Evolutionary conservation across 1,140 invertebrate genomes (phyloP).

Genomic region (Colletes gigas): DNA sequence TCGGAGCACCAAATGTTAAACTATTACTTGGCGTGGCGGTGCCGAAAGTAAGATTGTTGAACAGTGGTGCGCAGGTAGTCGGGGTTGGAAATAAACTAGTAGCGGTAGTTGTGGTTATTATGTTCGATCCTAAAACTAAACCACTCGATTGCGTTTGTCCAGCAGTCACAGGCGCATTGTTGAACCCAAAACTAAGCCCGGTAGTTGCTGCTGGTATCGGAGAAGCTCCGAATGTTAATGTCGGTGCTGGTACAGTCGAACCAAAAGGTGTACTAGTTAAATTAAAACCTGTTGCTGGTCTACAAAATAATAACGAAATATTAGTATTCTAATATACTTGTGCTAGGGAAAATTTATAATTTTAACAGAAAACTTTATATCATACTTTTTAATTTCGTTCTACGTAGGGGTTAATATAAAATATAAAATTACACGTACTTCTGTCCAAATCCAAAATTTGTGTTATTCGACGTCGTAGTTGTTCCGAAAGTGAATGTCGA

Average conservation of each 20-base stretch:
- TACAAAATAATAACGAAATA: slow-evolving; percentile 21
- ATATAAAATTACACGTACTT: slow-evolving; percentile 52
- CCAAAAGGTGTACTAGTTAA: slow-evolving; percentile 62
- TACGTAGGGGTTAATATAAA: neutral
- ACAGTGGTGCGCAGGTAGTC: slow-evolving; percentile 51
- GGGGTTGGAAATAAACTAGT: slow-evolving; percentile 61
- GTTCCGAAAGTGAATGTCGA: slow-evolving; percentile 71
- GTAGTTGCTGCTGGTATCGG: slow-evolving; percentile 53
- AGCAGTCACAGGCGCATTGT: slow-evolving; percentile 45
- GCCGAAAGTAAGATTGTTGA: slow-evolving; percentile 63
- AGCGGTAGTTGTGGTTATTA: slow-evolving; percentile 52
- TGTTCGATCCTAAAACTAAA: slow-evolving; percentile 54
- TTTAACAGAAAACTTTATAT: neutral
- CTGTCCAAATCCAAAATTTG: slow-evolving; percentile 69
- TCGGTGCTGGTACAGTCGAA: slow-evolving; percentile 47
- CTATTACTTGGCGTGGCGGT: slow-evolving; percentile 54
- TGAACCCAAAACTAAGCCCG: slow-evolving; percentile 71
- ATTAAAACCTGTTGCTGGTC: slow-evolving; percentile 61
- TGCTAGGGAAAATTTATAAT: neutral
- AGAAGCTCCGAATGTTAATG: slow-evolving; percentile 57
- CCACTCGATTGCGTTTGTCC: slow-evolving; percentile 33
- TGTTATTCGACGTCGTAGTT: slow-evolving; percentile 61
- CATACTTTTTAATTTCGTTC: neutral
- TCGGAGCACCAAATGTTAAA: slow-evolving; percentile 70
- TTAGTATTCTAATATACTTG: no score